Percentiles rank a stretch among this genome's conserved stretches.
Conservation (phyloP, 1,140 invertebrate genomes). For the Drosophila mauritiana region DNA sequence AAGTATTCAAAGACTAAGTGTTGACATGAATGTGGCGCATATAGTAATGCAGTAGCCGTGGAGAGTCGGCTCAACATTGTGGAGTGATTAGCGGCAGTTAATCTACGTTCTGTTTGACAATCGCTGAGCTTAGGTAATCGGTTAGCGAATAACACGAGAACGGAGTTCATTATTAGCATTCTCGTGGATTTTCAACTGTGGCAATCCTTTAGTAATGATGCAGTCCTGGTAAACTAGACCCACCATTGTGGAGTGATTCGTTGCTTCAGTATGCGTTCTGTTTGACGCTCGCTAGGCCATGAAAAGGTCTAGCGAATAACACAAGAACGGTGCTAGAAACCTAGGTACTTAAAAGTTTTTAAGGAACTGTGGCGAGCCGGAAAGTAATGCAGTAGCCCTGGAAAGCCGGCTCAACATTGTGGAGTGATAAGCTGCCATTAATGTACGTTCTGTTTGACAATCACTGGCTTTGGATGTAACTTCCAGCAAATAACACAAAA, state of each 20-base stretch:
- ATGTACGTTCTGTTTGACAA: conserved; percentile 80
- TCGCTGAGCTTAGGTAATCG: conserved; percentile 4
- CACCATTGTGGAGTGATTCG: conserved; percentile 56
- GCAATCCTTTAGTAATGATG: conserved; percentile 50
- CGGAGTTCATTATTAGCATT: neutral
- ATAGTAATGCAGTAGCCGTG: conserved; percentile 34
- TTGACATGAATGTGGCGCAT: conserved; percentile 14
- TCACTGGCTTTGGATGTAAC: conserved; percentile 50
- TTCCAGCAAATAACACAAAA: conserved; percentile 72
- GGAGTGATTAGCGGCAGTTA: conserved; percentile 8
- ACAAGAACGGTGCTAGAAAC: conserved; percentile 56
- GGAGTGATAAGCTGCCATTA: conserved; percentile 49
- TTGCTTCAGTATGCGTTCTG: conserved; percentile 71
- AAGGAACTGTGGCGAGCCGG: too few species aligned
- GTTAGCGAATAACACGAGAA: conserved; percentile 10
- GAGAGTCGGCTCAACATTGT: conserved; percentile 11
- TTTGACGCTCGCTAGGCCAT: conserved; percentile 73
- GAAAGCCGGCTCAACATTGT: conserved; percentile 50
- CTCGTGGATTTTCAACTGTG: neutral
- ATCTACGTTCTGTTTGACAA: conserved; percentile 7
- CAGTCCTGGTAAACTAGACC: conserved; percentile 27
- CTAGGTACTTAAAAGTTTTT: too few species aligned
- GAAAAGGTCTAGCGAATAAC: conserved; percentile 61
- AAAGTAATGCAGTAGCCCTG: conserved; percentile 44
- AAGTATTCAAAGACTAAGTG: neutral